These are phyloP conservation scores for Ferrisia virgata DNA, from an alignment of 2,888 invertebrate species.

Conservation along the genomic window DNA sequence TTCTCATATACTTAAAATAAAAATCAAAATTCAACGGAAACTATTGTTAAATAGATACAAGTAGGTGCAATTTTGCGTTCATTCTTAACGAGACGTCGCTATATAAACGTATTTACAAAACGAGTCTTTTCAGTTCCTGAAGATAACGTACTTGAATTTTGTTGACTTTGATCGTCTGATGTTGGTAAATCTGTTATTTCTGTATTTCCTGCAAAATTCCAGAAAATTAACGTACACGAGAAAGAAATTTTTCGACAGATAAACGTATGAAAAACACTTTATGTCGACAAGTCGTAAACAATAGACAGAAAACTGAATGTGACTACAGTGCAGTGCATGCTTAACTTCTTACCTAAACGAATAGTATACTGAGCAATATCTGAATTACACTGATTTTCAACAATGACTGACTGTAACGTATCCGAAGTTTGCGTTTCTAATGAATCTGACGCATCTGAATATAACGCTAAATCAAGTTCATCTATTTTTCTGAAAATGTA, in stretches of 20 bases:
- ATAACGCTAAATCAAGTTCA: slow-evolving; percentile 22
- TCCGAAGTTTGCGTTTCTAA: slow-evolving; percentile 32
- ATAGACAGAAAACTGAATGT: neutral
- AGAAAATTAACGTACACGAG: neutral
- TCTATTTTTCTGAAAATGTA: slow-evolving; percentile 27
- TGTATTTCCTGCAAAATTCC: neutral
- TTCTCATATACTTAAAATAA: too few species aligned
- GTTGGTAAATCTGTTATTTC: slow-evolving; percentile 19
- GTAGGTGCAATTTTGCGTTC: slow-evolving; percentile 60
- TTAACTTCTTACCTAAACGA: neutral
- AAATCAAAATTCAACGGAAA: too few species aligned
- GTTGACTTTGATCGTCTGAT: slow-evolving; percentile 28
- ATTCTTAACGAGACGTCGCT: too few species aligned
- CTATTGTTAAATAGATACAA: too few species aligned
- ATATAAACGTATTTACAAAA: too few species aligned
- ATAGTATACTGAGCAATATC: slow-evolving; percentile 41
- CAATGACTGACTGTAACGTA: neutral
- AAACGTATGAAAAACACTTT: neutral
- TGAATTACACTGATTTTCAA: slow-evolving; percentile 35
- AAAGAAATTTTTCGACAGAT: neutral
- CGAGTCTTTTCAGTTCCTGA: too few species aligned
- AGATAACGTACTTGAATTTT: slow-evolving; percentile 27
- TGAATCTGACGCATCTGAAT: slow-evolving; percentile 32
- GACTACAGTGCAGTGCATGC: neutral
- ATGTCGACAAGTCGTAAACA: too few species aligned